Evolutionary conservation across 2,113 vertebrate genomes (phyloP), one percentile per base, ranked within the genome.

Genomic region (Paedocypris sp.): DNA sequence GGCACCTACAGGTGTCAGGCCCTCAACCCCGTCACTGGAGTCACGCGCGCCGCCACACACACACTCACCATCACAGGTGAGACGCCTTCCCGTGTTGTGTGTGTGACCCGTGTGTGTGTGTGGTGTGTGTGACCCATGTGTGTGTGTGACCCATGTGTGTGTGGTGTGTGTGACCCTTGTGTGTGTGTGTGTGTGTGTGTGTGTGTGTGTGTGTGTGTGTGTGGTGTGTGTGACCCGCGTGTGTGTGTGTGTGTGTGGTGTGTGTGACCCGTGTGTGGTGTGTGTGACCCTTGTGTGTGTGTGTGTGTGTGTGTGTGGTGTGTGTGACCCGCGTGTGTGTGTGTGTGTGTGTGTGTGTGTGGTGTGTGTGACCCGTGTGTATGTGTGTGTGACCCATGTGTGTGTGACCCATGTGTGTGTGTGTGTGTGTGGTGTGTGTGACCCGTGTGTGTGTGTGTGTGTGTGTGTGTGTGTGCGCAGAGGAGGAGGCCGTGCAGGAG

Each of bases 1-100:
- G 85, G 85, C 1, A 70, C 0, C 1, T 87, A 87, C 69, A 78
- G 46, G 0, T 87, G 85, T 1, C 45, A 54, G 58, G 82, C 78
- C 3, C 0, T 0, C 35, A 87, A 87, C 54, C 0, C 3, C 1
- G 2, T 80, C 16, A 87, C 83, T 0, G 66, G 75, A 4, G 36
- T 59, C 47, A 73, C 0, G 7, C 0, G 0, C 20, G 1, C 0
- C 1, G 1, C 0, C 5, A 41, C 0, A 5, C 69, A 65, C 68
- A 8, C 0, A 8, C 72, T 87, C 42, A 2, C 39, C 0, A 79
- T 86, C 64, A 80, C 60, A 71, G 81, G 85, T 87, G 20, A 77
- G 68, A 25, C 29, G 2, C n/a, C n/a, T 50, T 9, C 31, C 2
- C 13, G 26, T 50, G 16, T 50, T 8, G 28, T n/a, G 47, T 32